phyloP scores from a whole-genome alignment of 92 coral and sea anemone species.

The Desmophyllum pertusum region DNA sequence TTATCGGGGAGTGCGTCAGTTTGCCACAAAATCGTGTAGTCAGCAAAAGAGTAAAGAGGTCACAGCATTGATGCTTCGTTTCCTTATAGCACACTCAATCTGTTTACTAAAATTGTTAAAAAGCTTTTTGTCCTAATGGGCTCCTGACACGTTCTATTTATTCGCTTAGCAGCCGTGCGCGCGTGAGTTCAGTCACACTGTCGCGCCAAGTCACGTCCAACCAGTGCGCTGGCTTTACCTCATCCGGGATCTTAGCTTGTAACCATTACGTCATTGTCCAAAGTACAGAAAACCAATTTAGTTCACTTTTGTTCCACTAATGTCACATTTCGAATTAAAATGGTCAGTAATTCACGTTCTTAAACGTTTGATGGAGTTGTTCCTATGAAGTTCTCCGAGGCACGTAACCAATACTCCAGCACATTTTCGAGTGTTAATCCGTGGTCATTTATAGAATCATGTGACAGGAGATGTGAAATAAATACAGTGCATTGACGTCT shows the following conservation, averaged over 20 bases:
- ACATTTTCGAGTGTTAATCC: background rate
- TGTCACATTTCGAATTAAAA: background rate
- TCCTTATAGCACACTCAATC: background rate
- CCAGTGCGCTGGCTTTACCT: constrained; percentile 9
- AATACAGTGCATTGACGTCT: background rate
- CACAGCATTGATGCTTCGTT: background rate
- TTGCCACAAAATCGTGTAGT: background rate
- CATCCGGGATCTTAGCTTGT: constrained; percentile 13
- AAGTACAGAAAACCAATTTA: background rate
- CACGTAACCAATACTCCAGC: background rate
- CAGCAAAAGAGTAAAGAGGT: background rate
- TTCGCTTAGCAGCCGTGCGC: too few relatives aligned
- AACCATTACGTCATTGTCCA: constrained; percentile 6
- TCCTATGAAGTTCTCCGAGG: background rate
- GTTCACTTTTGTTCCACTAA: background rate
- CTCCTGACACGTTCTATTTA: too few relatives aligned
- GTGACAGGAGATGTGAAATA: background rate
- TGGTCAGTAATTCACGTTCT: background rate
- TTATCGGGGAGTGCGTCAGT: background rate
- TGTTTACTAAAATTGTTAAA: too few relatives aligned
- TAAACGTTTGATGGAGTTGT: background rate
- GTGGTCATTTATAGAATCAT: background rate
- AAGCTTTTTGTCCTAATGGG: too few relatives aligned
- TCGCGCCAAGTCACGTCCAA: background rate
- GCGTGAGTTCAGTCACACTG: constrained; percentile 1